These are phyloP conservation scores for Glyphotaelius pellucidus DNA, from an alignment of 2,888 invertebrate genomes.

Conservation along the genomic window DNA sequence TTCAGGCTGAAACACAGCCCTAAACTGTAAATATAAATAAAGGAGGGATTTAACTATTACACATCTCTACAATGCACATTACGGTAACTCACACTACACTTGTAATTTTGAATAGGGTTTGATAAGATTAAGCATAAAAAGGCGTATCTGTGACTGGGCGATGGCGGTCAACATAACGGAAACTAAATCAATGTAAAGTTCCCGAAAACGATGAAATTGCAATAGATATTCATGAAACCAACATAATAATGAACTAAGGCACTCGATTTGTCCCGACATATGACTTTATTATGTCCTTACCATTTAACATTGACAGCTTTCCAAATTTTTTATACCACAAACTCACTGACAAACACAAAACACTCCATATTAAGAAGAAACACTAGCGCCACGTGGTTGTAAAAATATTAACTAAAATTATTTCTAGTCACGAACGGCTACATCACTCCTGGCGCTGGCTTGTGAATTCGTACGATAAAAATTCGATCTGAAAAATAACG, in stretches of 20 bases:
- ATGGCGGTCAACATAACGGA: constrained; percentile 78
- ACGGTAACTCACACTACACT: constrained; percentile 12
- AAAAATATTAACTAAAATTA: constrained; percentile 62
- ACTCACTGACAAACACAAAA: constrained; percentile 72
- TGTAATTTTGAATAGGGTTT: constrained; percentile 33
- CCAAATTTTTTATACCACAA: constrained; percentile 71
- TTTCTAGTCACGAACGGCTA: constrained; percentile 7
- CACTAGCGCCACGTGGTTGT: constrained; percentile 72
- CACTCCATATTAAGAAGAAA: constrained; percentile 66
- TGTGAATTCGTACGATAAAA: background rate
- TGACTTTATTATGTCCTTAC: constrained; percentile 71
- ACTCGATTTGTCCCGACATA: constrained; percentile 18
- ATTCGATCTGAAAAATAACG: no score
- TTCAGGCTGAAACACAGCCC: constrained; percentile 35
- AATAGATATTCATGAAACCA: background rate
- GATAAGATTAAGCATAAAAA: constrained; percentile 59
- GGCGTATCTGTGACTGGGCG: constrained; percentile 68
- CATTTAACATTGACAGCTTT: constrained; percentile 74
- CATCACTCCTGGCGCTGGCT: background rate
- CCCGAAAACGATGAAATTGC: constrained; percentile 21
- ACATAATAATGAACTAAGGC: constrained; percentile 10
- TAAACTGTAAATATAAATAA: constrained; percentile 25
- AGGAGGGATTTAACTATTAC: background rate
- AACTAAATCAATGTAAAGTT: constrained; percentile 55
- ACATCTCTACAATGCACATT: background rate